Conservation (phyloP, 2,888 invertebrate genomes). For the Deroplatys truncata region DNA sequence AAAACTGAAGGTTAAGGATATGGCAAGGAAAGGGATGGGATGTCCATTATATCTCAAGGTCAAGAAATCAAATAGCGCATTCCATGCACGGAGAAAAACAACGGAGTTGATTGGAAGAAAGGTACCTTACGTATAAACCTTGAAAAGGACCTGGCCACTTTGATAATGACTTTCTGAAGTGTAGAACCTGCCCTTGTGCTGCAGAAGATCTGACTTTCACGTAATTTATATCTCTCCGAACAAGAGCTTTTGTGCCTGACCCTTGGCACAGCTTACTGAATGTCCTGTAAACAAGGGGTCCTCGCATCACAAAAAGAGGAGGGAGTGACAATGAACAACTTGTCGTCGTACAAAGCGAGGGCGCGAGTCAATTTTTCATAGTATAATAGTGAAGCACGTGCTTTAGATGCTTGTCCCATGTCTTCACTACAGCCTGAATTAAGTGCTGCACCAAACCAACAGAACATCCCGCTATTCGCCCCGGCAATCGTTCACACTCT, state of each 20-base stretch:
- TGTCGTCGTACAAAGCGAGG: background rate
- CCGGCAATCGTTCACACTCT: no score
- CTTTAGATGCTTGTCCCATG: no score
- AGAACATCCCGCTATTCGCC: no score
- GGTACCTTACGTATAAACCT: constrained; percentile 15
- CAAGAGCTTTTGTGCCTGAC: constrained; percentile 14
- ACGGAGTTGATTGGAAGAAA: background rate
- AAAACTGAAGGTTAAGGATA: background rate
- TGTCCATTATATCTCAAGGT: constrained; percentile 12
- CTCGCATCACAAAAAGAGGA: background rate
- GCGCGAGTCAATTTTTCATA: background rate
- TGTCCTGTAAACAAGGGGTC: background rate
- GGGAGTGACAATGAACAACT: background rate
- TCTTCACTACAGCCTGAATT: background rate
- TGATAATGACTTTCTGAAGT: constrained; percentile 17
- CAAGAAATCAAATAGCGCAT: constrained; percentile 7
- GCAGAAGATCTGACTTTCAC: background rate
- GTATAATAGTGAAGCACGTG: no score
- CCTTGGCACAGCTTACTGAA: background rate
- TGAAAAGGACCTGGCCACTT: background rate
- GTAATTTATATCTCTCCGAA: constrained; percentile 11
- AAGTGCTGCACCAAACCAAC: no score
- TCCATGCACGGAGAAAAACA: background rate
- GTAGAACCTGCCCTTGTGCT: background rate
- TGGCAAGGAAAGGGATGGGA: background rate